These are phyloP conservation scores for Agrotis clavis DNA, from an alignment of 2,888 invertebrate genomes.

Conservation along the genomic window DNA sequence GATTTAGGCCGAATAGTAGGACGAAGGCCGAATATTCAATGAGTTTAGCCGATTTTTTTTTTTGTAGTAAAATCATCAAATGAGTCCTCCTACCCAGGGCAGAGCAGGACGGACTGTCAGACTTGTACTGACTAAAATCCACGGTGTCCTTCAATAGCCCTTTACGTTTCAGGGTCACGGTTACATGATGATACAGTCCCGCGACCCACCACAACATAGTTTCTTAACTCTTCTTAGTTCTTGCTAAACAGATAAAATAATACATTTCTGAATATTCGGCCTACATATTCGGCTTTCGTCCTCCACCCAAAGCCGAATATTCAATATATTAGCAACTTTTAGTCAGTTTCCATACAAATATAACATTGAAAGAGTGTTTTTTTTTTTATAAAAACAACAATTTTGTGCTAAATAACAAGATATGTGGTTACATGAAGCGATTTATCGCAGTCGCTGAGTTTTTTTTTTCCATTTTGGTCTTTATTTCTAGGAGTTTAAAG, in stretches of 20 bases:
- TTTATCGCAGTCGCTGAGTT: slow-evolving; percentile 26
- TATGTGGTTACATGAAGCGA: slow-evolving; percentile 49
- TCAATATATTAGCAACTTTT: slow-evolving; percentile 8
- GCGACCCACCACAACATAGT: too few species aligned
- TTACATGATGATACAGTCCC: too few species aligned
- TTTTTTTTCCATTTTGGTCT: too few species aligned
- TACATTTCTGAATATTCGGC: neutral
- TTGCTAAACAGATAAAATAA: neutral
- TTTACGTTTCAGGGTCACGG: too few species aligned
- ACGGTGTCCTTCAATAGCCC: too few species aligned
- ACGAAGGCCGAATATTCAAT: slow-evolving; percentile 11
- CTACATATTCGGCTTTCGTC: slow-evolving; percentile 4
- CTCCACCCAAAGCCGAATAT: slow-evolving; percentile 22
- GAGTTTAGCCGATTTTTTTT: neutral
- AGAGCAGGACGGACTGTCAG: too few species aligned
- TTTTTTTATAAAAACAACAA: slow-evolving; percentile 29
- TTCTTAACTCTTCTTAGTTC: too few species aligned
- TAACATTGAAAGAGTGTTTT: slow-evolving; percentile 31
- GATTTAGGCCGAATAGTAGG: slow-evolving; percentile 28
- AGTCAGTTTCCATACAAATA: slow-evolving; percentile 19
- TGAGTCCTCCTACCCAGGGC: too few species aligned
- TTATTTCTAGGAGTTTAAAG: too few species aligned
- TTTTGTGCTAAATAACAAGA: slow-evolving; percentile 61
- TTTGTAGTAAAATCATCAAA: too few species aligned
- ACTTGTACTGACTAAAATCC: too few species aligned